These are phyloP conservation scores for Wiebesia pumilae DNA, from an alignment of 1,140 invertebrate species.

Conservation along the genomic window DNA sequence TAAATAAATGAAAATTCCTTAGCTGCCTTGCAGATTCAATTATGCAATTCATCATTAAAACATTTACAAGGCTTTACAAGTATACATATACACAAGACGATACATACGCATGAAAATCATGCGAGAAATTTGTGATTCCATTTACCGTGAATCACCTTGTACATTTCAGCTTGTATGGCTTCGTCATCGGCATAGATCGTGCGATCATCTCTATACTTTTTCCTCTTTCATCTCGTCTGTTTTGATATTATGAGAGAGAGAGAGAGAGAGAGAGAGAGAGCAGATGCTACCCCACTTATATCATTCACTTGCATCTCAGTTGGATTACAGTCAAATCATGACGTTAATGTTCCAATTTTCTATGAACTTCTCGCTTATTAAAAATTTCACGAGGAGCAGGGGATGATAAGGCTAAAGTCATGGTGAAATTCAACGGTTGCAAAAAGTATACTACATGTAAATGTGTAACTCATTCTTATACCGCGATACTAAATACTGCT, in stretches of 20 bases:
- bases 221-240: constrained; percentile 7
- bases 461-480: constrained; percentile 42
- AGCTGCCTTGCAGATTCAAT: background rate
- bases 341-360: constrained; percentile 47
- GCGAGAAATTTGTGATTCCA: constrained; percentile 50
- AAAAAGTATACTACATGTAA: constrained; percentile 38
- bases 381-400: constrained; percentile 33
- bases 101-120: constrained; percentile 35
- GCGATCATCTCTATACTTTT: constrained; percentile 5
- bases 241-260: background rate
- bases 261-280: constrained; percentile 2
- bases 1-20: constrained; percentile 38
- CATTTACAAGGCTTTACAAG: constrained; percentile 4
- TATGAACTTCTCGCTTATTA: constrained; percentile 44
- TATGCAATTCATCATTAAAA: constrained; percentile 41
- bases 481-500: background rate
- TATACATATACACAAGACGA: background rate
- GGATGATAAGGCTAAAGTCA: background rate
- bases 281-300: constrained; percentile 47
- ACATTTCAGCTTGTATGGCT: constrained; percentile 49
- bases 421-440: constrained; percentile 33
- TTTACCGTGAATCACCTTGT: constrained; percentile 47
- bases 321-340: constrained; percentile 50
- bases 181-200: constrained; percentile 39
- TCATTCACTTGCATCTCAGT: constrained; percentile 41